A percentile compares a stretch with the other conserved stretches of the same genome.
phyloP scores from a whole-genome alignment of 2,113 vertebrate species.

The Nibea coibor region DNA sequence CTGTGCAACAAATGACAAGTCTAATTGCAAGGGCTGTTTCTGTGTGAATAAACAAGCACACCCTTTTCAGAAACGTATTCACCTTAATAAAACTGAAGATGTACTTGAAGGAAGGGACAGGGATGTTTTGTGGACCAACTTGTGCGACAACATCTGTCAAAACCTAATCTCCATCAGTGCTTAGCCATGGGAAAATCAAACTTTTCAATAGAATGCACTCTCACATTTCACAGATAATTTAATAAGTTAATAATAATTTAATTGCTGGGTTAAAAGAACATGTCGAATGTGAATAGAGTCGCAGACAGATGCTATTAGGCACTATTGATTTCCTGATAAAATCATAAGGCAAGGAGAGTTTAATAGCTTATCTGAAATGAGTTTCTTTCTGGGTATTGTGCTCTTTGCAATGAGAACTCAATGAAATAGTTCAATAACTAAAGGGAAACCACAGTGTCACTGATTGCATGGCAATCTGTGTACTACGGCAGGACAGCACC shows the following conservation, averaged over 20 bases:
- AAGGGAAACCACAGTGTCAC: slow-evolving; percentile 18
- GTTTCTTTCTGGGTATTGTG: slow-evolving; percentile 33
- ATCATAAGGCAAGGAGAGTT: slow-evolving; percentile 42
- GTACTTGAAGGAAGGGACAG: not conserved
- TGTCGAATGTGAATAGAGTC: slow-evolving; percentile 34
- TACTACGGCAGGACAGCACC: not conserved
- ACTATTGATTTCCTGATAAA: slow-evolving; percentile 47
- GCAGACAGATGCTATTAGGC: slow-evolving; percentile 37
- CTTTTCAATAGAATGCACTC: slow-evolving; percentile 1
- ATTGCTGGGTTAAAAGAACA: slow-evolving; percentile 47
- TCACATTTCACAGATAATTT: slow-evolving; percentile 25
- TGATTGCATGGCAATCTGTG: slow-evolving; percentile 26
- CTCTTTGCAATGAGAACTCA: slow-evolving; percentile 23
- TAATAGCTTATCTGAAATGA: slow-evolving; percentile 44
- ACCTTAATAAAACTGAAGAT: not conserved
- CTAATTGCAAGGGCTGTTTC: not conserved
- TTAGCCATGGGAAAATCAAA: slow-evolving; percentile 12
- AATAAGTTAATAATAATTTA: slow-evolving; percentile 21
- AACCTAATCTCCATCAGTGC: not conserved
- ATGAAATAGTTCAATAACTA: slow-evolving; percentile 49
- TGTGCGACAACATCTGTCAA: not conserved
- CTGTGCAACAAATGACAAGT: not conserved
- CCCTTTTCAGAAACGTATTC: not conserved
- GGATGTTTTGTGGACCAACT: not conserved
- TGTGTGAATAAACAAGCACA: not conserved